Evolutionary conservation across 2,888 invertebrate genomes (phyloP).

Genomic region (Watsonalla cultraria): DNA sequence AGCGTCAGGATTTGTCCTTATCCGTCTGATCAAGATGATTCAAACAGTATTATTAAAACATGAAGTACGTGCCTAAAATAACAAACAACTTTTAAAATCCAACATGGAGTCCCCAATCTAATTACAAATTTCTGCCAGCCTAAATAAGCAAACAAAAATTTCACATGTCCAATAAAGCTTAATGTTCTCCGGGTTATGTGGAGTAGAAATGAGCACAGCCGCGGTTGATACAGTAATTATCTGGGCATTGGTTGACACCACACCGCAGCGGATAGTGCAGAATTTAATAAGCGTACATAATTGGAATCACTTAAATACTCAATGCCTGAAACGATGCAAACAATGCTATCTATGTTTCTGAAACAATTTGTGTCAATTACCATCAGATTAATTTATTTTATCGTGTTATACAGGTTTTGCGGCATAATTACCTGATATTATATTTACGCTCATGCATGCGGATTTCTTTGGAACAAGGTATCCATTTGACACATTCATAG

Average conservation of each 20-base stretch:
- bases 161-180: slow-evolving; percentile 31
- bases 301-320: slow-evolving; percentile 18
- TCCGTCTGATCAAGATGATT: no score
- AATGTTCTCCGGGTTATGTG: slow-evolving; percentile 8
- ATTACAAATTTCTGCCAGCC: slow-evolving; percentile 21
- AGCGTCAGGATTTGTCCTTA: no score
- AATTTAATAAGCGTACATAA: slow-evolving; percentile 30
- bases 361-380: slow-evolving; percentile 10
- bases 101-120: slow-evolving; percentile 20
- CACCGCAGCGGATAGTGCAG: slow-evolving; percentile 23
- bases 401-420: no score
- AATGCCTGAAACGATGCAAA: background rate
- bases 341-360: background rate
- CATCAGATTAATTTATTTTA: no score
- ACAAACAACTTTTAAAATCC: slow-evolving; percentile 8
- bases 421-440: no score
- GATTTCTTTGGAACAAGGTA: no score
- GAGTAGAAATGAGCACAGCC: slow-evolving; percentile 1
- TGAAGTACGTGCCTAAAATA: slow-evolving; percentile 25
- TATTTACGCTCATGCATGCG: no score
- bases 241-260: slow-evolving; percentile 23
- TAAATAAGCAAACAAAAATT: slow-evolving; percentile 25
- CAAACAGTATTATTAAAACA: no score
- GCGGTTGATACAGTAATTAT: slow-evolving; percentile 32
- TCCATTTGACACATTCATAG: no score